Evolutionary conservation across 2,113 vertebrate genomes (phyloP).

Genomic region (Stigmatopora argus): DNA sequence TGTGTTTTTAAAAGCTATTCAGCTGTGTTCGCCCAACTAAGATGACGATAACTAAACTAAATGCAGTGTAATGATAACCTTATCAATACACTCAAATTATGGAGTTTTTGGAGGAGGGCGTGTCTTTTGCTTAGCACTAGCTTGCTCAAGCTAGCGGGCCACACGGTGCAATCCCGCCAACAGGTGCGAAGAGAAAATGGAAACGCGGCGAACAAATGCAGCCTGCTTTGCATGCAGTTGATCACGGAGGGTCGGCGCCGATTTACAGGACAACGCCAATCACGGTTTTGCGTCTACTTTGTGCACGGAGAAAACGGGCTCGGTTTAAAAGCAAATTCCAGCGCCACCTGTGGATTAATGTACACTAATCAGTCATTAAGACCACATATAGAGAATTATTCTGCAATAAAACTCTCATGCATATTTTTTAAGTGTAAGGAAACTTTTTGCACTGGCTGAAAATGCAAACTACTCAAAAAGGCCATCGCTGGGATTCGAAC

Average conservation of each 20-base stretch:
- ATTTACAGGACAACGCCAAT: neutral
- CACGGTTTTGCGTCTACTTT: neutral
- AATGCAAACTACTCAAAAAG: neutral
- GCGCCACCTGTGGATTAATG: neutral
- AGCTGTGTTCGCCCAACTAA: too few species aligned
- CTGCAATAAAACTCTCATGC: neutral
- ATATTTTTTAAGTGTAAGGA: neutral
- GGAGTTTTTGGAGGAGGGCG: too few species aligned
- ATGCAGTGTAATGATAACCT: too few species aligned
- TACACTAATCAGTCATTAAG: neutral
- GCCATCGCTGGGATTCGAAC: neutral
- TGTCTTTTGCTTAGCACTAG: conserved; percentile 1
- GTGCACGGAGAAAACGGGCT: neutral
- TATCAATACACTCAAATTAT: too few species aligned
- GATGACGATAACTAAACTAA: too few species aligned
- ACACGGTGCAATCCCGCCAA: conserved; percentile 17
- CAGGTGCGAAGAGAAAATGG: conserved; percentile 46
- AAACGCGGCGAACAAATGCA: conserved; percentile 25
- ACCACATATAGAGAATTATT: neutral
- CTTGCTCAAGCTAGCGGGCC: conserved; percentile 15
- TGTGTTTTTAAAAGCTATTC: too few species aligned
- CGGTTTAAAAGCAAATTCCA: neutral
- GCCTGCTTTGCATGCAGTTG: neutral
- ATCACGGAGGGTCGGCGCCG: neutral
- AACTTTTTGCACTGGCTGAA: neutral